These are phyloP conservation scores for Sciurus carolinensis DNA, from an alignment of 2,797 vertebrate genomes.

Conservation along the genomic window DNA sequence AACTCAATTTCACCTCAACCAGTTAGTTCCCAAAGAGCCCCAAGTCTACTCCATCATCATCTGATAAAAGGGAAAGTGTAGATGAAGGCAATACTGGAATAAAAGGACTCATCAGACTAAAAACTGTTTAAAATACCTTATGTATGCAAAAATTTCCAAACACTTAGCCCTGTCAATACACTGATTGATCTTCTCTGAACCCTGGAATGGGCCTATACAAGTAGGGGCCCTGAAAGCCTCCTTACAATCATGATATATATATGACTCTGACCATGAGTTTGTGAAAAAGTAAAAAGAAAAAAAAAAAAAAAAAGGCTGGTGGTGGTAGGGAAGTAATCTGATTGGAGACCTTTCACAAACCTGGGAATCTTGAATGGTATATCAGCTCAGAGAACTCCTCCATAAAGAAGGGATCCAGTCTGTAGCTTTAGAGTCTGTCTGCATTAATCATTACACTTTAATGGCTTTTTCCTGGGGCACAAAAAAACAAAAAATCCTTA, in stretches of 20 bases:
- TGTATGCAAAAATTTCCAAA: neutral
- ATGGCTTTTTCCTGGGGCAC: neutral
- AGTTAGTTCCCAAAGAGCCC: neutral
- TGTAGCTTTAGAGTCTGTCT: neutral
- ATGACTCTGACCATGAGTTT: neutral
- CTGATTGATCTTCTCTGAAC: neutral
- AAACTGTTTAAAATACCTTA: constrained; percentile 39
- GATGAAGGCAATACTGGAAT: neutral
- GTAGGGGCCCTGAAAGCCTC: neutral
- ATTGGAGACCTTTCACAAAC: neutral
- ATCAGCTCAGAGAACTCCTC: neutral
- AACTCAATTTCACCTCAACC: neutral
- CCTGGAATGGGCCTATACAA: neutral
- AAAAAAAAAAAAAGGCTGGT: neutral
- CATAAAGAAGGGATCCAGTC: neutral
- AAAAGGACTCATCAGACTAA: neutral
- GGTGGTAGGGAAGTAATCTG: neutral
- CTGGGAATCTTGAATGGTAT: neutral
- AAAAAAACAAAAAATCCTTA: neutral
- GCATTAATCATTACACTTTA: neutral
- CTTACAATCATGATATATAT: neutral
- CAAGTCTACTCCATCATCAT: neutral
- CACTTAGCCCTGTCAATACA: neutral
- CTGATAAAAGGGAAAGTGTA: neutral
- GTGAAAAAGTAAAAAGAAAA: neutral